Evolutionary conservation across 2,888 invertebrate species (phyloP).

Genomic region (Caradrina clavipalpis): DNA sequence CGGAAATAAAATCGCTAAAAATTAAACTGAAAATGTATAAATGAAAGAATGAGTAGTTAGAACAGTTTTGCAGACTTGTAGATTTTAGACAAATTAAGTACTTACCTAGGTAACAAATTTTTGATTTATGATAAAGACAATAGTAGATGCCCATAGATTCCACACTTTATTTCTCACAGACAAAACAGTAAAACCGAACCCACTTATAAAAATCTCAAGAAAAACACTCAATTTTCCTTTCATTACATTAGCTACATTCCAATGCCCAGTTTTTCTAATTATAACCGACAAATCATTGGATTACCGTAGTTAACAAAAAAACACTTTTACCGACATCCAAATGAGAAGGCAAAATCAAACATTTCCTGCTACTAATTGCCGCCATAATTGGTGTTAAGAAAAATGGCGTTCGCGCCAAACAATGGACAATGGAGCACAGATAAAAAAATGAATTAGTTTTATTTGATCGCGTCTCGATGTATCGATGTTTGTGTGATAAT

Average conservation of each 20-base stretch:
- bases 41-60: too few species aligned
- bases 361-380: slow-evolving; percentile 65
- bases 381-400: slow-evolving; percentile 59
- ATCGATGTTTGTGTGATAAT: slow-evolving; percentile 58
- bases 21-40: too few species aligned
- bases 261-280: slow-evolving; percentile 5
- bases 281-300: slow-evolving; percentile 31
- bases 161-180: not conserved
- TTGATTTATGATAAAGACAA: too few species aligned
- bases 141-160: too few species aligned
- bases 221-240: slow-evolving; percentile 11
- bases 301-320: slow-evolving; percentile 39
- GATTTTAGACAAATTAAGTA: too few species aligned
- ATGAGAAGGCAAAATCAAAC: slow-evolving; percentile 57
- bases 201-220: not conserved
- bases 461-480: slow-evolving; percentile 60
- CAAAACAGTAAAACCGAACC: not conserved
- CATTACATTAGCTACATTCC: slow-evolving; percentile 9
- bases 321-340: slow-evolving; percentile 61
- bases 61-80: too few species aligned
- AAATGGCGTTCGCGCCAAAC: slow-evolving; percentile 66
- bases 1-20: too few species aligned
- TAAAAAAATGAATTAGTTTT: slow-evolving; percentile 66
- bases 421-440: slow-evolving; percentile 68
- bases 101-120: too few species aligned